Evolutionary conservation across 2,797 vertebrate species (phyloP).

Genomic region (Sternarchorhynchus goeldii): DNA sequence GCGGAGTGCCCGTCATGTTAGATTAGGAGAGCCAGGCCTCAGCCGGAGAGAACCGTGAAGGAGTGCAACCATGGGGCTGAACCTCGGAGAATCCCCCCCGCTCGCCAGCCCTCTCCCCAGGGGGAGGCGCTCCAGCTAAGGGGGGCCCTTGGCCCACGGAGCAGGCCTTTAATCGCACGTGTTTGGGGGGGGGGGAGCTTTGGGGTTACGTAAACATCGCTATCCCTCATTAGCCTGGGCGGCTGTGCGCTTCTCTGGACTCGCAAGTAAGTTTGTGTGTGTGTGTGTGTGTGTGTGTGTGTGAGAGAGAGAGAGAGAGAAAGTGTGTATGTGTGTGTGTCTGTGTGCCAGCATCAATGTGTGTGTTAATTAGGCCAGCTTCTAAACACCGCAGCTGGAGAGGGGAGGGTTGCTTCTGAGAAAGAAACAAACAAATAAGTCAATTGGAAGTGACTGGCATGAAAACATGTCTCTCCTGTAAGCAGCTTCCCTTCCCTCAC

Average conservation of each 20-base stretch:
- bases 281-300: background rate
- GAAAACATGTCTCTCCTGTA: constrained; percentile 57
- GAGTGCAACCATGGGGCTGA: constrained; percentile 67
- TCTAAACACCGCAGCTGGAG: constrained; percentile 35
- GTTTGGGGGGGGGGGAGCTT: constrained; percentile 54
- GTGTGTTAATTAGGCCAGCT: constrained; percentile 56
- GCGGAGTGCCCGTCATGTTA: constrained; percentile 73
- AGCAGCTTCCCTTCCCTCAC: constrained; percentile 42
- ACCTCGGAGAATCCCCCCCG: constrained; percentile 59
- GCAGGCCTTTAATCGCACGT: constrained; percentile 69
- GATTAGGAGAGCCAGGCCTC: constrained; percentile 70
- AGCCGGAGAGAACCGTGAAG: constrained; percentile 74
- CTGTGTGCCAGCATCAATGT: constrained; percentile 16
- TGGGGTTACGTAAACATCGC: constrained; percentile 84
- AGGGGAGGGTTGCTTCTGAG: constrained; percentile 17
- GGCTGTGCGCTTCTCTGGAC: constrained; percentile 45
- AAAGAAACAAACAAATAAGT: constrained; percentile 64
- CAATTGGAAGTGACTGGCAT: constrained; percentile 61
- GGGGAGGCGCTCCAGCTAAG: constrained; percentile 61
- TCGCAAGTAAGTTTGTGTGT: constrained; percentile 42
- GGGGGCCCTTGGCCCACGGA: constrained; percentile 67
- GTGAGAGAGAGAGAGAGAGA: constrained; percentile 21
- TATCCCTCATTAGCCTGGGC: constrained; percentile 74
- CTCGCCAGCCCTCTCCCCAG: constrained; percentile 48
- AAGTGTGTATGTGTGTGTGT: background rate